Evolutionary conservation across 2,113 vertebrate genomes (phyloP).

Genomic region (Ptilonorhynchus violaceus): DNA sequence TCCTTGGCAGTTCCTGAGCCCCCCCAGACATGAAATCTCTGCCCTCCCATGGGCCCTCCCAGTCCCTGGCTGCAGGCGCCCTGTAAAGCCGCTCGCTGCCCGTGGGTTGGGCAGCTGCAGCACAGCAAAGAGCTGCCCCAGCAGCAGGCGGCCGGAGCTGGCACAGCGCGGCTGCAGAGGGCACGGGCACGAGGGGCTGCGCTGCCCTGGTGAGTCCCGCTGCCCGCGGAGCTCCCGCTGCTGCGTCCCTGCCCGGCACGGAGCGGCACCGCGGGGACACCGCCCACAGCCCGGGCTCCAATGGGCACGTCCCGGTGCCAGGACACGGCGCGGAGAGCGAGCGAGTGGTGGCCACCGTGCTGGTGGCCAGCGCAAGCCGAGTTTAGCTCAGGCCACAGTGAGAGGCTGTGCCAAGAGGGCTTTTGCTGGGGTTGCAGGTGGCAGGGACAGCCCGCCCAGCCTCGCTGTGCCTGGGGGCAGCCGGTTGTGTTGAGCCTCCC

Average conservation of each 20-base stretch:
- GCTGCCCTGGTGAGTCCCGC: not conserved
- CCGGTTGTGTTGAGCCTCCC: rapidly evolving
- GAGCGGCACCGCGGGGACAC: rapidly evolving
- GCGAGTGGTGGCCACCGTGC: rapidly evolving
- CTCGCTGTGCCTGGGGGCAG: not conserved
- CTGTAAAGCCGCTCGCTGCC: not conserved
- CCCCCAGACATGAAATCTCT: not conserved
- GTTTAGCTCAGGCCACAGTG: not conserved
- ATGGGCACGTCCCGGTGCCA: rapidly evolving
- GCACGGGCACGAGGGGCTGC: rapidly evolving
- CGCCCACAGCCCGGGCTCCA: rapidly evolving
- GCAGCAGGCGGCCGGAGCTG: not conserved
- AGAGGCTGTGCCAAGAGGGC: not conserved
- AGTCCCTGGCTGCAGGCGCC: not conserved
- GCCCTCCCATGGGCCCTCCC: not conserved
- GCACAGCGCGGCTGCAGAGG: rapidly evolving
- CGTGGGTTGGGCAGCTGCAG: not conserved
- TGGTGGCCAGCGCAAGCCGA: not conserved
- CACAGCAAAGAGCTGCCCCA: not conserved
- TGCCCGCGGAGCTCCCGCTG: rapidly evolving
- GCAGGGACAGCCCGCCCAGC: not conserved
- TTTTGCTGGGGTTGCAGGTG: not conserved
- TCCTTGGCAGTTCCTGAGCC: rapidly evolving
- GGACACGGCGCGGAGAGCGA: rapidly evolving
- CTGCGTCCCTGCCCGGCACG: rapidly evolving